Percentiles rank a stretch among this genome's conserved stretches.
These are phyloP conservation scores for Cyrtodaria siliqua DNA, from an alignment of 2,888 invertebrate species.

Conservation along the genomic window DNA sequence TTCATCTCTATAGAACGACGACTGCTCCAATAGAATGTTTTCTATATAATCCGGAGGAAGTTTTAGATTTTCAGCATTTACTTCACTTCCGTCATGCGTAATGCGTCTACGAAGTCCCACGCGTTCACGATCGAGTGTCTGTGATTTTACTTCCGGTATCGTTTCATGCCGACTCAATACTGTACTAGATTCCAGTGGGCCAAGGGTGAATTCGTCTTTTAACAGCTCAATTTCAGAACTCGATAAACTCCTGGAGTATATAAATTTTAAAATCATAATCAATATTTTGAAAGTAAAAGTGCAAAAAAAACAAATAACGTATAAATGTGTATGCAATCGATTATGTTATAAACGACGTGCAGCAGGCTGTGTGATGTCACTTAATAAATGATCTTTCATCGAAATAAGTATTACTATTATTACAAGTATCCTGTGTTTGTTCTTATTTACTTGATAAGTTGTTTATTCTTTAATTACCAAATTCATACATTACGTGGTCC, in stretches of 20 bases:
- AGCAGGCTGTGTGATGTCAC: too few species aligned
- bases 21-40: constrained; percentile 60
- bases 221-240: constrained; percentile 74
- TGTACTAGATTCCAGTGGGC: constrained; percentile 40
- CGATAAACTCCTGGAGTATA: constrained; percentile 76
- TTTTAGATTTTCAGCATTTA: constrained; percentile 40
- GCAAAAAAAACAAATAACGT: too few species aligned
- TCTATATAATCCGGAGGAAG: constrained; percentile 57
- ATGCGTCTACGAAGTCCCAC: constrained; percentile 31
- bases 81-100: constrained; percentile 48
- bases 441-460: too few species aligned
- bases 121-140: neutral
- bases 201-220: constrained; percentile 68
- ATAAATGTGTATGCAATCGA: too few species aligned
- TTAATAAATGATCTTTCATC: too few species aligned
- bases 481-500: too few species aligned
- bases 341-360: too few species aligned
- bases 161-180: constrained; percentile 41
- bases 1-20: constrained; percentile 49
- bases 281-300: too few species aligned
- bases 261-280: too few species aligned
- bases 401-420: too few species aligned
- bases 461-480: too few species aligned
- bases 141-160: constrained; percentile 31
- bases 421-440: too few species aligned